Conservation (phyloP, 2,797 vertebrate species). For the Eurystomus glaucurus region DNA sequence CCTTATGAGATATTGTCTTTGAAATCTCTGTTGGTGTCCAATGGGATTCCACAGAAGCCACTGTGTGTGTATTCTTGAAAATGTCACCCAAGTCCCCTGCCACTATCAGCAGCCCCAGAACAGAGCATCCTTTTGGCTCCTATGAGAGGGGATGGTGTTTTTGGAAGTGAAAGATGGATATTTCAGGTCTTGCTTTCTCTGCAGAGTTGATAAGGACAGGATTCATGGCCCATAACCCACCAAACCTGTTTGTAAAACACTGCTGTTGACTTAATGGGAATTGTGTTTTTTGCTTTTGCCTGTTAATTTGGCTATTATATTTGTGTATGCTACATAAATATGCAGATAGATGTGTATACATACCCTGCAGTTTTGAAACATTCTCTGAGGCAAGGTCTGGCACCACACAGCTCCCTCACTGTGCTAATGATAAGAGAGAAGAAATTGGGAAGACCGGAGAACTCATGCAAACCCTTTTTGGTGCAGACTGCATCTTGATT, state of each 20-base stretch:
- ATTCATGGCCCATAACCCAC: background rate
- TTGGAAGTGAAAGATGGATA: background rate
- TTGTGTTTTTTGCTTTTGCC: background rate
- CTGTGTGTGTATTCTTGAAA: accelerated
- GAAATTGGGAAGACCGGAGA: background rate
- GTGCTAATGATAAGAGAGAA: background rate
- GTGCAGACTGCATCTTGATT: background rate
- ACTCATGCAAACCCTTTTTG: accelerated
- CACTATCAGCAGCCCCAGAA: background rate
- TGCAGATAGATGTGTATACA: background rate
- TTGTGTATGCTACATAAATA: background rate
- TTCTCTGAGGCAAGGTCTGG: background rate
- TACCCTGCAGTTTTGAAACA: background rate
- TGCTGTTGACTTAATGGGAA: background rate
- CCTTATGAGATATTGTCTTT: background rate
- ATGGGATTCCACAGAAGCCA: background rate
- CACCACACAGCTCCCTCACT: background rate
- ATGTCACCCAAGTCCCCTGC: background rate
- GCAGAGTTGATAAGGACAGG: background rate
- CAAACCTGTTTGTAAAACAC: background rate
- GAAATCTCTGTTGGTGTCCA: background rate
- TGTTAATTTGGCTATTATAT: background rate
- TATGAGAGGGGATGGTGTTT: accelerated
- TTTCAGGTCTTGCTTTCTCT: background rate
- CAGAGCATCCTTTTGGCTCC: background rate